phyloP scores from a whole-genome alignment of 2,797 vertebrate species.

The Pangasius macronema region DNA sequence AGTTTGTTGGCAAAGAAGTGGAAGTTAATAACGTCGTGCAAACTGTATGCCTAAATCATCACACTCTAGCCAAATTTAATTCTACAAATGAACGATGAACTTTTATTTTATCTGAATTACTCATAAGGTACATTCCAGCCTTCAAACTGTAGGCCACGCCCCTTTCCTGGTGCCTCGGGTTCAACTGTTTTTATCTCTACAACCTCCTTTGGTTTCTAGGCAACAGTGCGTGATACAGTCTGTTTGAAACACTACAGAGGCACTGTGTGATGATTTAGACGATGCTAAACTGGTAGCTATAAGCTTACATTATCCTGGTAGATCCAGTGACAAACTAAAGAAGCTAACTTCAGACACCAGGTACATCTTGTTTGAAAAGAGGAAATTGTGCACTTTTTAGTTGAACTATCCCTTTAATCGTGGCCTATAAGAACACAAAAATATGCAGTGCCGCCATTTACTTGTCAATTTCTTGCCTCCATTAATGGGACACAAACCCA shows the following conservation, averaged over 20 bases:
- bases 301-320: too few relatives aligned
- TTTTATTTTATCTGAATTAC: not conserved
- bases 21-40: not conserved
- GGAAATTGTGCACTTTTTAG: not conserved
- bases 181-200: not conserved
- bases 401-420: not conserved
- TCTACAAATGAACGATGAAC: not conserved
- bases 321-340: not conserved
- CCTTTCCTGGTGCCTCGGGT: not conserved
- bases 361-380: not conserved
- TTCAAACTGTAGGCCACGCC: not conserved
- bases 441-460: not conserved
- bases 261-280: too few relatives aligned
- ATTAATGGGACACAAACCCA: not conserved
- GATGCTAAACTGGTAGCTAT: too few relatives aligned
- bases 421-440: not conserved
- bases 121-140: not conserved
- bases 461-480: not conserved
- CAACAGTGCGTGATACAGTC: not conserved
- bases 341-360: not conserved
- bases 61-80: not conserved
- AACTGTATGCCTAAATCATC: not conserved
- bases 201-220: not conserved
- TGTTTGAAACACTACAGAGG: not conserved
- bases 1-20: not conserved